Conservation (phyloP, 1,140 invertebrate species). For the Procambarus virginalis region DNA sequence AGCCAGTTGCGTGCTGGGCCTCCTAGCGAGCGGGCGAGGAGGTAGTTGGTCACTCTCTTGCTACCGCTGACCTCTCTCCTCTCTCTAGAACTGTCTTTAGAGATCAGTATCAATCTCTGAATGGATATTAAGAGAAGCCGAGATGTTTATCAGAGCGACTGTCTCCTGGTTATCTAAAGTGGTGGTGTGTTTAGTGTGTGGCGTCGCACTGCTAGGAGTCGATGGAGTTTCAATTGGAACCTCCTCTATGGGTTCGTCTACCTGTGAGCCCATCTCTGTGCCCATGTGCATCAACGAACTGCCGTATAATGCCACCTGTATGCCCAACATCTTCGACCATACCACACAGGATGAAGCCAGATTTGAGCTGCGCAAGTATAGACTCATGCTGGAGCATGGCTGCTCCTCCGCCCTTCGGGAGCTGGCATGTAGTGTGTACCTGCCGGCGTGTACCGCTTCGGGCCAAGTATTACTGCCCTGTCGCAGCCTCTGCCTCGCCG, state of each 20-base stretch:
- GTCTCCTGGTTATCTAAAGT: not conserved
- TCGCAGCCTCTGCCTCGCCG: conserved; percentile 90
- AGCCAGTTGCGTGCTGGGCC: no score
- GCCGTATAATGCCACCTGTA: conserved; percentile 95
- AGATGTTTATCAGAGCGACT: no score
- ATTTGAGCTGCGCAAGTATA: conserved; percentile 93
- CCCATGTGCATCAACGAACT: conserved; percentile 84
- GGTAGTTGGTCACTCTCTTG: no score
- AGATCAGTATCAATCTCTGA: no score
- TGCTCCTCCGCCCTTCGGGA: conserved; percentile 95
- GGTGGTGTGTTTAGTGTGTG: not conserved
- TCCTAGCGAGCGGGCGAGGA: no score
- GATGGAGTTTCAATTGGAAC: no score
- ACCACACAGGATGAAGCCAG: conserved; percentile 96
- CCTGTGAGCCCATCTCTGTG: conserved; percentile 93
- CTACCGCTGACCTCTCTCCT: no score
- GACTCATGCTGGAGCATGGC: conserved; percentile 94
- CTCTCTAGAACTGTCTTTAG: no score
- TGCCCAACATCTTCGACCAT: conserved; percentile 95
- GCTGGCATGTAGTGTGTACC: conserved; percentile 96
- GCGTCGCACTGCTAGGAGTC: no score
- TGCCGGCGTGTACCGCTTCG: conserved; percentile 95
- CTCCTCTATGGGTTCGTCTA: no score
- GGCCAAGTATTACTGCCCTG: conserved; percentile 94
- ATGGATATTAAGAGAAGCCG: no score